Percentiles rank a stretch among this genome's conserved stretches.
These are phyloP conservation scores for Sarcophaga subvicina DNA, from an alignment of 2,888 invertebrate species.

Conservation along the genomic window DNA sequence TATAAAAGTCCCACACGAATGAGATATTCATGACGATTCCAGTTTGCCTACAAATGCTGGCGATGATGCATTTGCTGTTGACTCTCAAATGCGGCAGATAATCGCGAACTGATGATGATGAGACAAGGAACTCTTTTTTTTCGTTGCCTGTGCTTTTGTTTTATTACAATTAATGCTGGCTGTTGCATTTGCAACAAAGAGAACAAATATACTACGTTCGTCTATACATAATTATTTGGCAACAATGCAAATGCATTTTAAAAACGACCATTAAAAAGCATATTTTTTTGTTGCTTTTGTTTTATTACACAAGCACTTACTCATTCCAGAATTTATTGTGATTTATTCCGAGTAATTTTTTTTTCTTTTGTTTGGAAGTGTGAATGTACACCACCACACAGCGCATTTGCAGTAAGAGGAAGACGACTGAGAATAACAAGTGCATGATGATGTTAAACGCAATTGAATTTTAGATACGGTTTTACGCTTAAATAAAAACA, in stretches of 20 bases:
- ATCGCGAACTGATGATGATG: not conserved
- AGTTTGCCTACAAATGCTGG: too few relatives aligned
- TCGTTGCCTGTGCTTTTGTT: too few relatives aligned
- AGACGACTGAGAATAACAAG: too few relatives aligned
- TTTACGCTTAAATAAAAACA: not conserved
- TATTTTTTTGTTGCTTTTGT: not conserved
- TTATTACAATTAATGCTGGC: slow-evolving; percentile 29
- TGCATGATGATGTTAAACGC: not conserved
- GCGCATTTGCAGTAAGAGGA: too few relatives aligned
- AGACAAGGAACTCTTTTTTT: not conserved
- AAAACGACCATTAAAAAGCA: not conserved
- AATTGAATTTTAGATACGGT: slow-evolving; percentile 15
- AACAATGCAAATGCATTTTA: not conserved
- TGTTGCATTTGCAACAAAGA: slow-evolving; percentile 32
- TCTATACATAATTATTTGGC: not conserved
- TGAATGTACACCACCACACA: too few relatives aligned
- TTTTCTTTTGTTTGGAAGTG: too few relatives aligned
- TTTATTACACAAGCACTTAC: not conserved
- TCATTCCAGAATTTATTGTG: not conserved
- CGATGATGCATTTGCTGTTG: too few relatives aligned
- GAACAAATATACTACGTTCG: not conserved
- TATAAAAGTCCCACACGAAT: too few relatives aligned
- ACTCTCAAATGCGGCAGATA: too few relatives aligned
- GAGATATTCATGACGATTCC: too few relatives aligned
- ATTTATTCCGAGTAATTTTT: too few relatives aligned